Evolutionary conservation across 2,113 vertebrate species (phyloP).

Genomic region (Colius striatus): DNA sequence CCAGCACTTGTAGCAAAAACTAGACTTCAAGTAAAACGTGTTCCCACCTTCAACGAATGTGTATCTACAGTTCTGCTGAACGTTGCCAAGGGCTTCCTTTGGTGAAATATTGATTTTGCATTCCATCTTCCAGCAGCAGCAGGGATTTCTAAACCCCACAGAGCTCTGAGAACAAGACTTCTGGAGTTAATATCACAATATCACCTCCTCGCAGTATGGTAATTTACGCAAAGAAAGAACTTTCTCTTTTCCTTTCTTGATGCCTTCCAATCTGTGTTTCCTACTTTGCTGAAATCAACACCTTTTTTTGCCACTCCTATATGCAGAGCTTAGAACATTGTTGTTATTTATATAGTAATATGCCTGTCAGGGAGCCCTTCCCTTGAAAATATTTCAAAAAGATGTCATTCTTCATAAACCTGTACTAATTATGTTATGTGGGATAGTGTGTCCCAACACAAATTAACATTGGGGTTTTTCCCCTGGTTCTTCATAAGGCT

Average conservation of each 20-base stretch:
- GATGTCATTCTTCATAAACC: neutral
- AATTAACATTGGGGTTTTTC: neutral
- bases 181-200: neutral
- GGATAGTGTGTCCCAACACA: neutral
- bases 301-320: neutral
- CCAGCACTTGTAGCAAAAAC: neutral
- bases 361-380: neutral
- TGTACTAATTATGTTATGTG: neutral
- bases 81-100: neutral
- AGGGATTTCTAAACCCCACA: neutral
- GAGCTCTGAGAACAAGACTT: neutral
- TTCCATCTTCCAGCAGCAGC: neutral
- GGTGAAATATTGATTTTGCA: neutral
- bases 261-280: neutral
- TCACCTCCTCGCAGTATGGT: neutral
- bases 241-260: neutral
- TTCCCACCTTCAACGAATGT: conserved; percentile 14
- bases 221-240: neutral
- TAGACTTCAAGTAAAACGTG: neutral
- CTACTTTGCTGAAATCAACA: neutral
- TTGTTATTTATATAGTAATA: neutral
- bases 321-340: neutral
- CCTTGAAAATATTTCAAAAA: neutral
- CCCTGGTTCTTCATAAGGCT: neutral
- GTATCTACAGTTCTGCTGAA: conserved; percentile 1